Base-by-base conservation (phyloP, 2,797 vertebrate genomes). In the Huso huso region DNA sequence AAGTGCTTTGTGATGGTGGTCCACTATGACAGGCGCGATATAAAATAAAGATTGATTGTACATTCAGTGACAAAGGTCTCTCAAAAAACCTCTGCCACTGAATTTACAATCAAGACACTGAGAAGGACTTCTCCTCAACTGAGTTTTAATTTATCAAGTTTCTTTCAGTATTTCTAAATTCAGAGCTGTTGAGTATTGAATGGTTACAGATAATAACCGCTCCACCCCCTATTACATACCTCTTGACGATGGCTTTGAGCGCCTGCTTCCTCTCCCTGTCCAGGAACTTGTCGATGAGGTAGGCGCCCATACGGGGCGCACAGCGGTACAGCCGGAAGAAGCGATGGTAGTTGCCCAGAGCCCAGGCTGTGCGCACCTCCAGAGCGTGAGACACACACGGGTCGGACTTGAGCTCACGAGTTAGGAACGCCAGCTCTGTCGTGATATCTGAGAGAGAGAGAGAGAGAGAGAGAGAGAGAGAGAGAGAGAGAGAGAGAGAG, bases 261-360 rank as follows among this genome's bases (percentile, higher is more conserved):
- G 95, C 95, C 0, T 84, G 61, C 74, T 83, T 93, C 83, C 94
- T 87, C 84, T 96, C 94, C 68, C 95, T 88, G 63, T 96, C 95
- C 71, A 92, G 86, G 83, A 96, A 96, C 86, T 96, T 96, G 85
- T 96, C 94, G 72, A 96, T 94, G 71, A 97, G 93, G 80, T 94
- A 94, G 18, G 92, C 91, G 12, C 92, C 92, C 95, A 96, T 96
- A 68, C 93, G 92, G 0, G 94, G 94, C 0, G 94, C 91, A 7
- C 77, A 75, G 53, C 76, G 81, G 75, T 97, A 95, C 60, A 97
- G 88, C 73, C 88, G 86, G 85, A 97, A 97, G 81, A 97, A 96
- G 4, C 93, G 92, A 18, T 88, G 91, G 71, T 86, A 95, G 81
- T 97, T 96, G 75, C 89, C 90, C 7, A 97, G 85, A 0, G 94